These are phyloP conservation scores for Mustela nigripes DNA, from an alignment of 2,113 vertebrate genomes.

Conservation along the genomic window DNA sequence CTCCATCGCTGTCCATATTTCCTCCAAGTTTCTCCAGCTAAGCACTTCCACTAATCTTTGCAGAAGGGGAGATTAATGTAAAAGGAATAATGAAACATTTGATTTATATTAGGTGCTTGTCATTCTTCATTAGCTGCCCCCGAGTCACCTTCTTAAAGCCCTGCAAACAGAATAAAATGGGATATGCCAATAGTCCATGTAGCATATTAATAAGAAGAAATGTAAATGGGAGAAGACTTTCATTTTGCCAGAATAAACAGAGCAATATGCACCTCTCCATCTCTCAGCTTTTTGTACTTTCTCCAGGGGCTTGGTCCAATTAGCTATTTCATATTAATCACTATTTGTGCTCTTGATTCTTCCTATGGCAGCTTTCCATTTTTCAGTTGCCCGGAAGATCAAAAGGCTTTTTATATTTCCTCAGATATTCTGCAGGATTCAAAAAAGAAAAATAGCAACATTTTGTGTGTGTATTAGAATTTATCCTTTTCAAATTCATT, in stretches of 20 bases:
- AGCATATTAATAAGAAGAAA: conserved; percentile 77
- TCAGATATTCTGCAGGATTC: neutral
- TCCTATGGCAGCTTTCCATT: conserved; percentile 60
- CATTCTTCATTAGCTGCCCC: conserved; percentile 73
- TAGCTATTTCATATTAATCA: conserved; percentile 81
- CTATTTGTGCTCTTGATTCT: conserved; percentile 59
- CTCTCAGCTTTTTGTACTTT: conserved; percentile 65
- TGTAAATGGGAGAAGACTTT: conserved; percentile 71
- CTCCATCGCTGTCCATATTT: conserved; percentile 9
- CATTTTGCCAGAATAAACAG: conserved; percentile 84
- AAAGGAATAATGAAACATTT: conserved; percentile 63
- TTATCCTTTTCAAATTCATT: conserved; percentile 41
- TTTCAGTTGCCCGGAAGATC: conserved; percentile 46
- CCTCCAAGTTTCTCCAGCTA: conserved; percentile 49
- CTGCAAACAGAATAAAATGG: conserved; percentile 16
- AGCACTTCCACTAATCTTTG: conserved; percentile 62
- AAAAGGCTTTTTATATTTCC: neutral
- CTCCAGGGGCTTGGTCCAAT: conserved; percentile 80
- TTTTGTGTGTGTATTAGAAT: neutral
- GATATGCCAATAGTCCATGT: neutral
- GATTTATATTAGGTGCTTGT: conserved; percentile 67
- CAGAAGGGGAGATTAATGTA: conserved; percentile 24
- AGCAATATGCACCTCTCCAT: conserved; percentile 71
- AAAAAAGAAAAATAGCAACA: conserved; percentile 33
- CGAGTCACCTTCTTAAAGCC: conserved; percentile 75